A percentile compares a stretch with the other conserved stretches of the same genome.
Evolutionary conservation across 2,797 vertebrate genomes (phyloP).

Genomic region (Hippopotamyrus pictus): DNA sequence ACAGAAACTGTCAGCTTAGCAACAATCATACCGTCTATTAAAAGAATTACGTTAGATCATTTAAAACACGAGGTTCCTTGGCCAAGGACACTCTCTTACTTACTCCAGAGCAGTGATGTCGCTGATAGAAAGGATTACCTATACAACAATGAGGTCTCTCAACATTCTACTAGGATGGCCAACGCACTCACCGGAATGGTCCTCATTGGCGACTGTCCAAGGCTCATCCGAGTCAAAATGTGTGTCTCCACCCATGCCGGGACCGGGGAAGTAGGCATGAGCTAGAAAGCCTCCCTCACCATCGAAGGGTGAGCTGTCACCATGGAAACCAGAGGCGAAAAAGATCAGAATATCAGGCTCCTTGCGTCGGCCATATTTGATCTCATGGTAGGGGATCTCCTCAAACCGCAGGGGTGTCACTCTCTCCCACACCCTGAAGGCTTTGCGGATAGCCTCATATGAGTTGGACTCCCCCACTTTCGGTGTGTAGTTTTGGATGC

Average conservation of each 20-base stretch:
- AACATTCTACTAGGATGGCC: background rate
- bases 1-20: background rate
- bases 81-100: background rate
- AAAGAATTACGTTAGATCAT: background rate
- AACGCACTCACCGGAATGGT: conserved; percentile 69
- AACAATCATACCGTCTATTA: background rate
- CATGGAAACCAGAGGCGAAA: conserved; percentile 91
- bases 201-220: conserved; percentile 80
- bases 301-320: conserved; percentile 92
- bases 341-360: conserved; percentile 83
- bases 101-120: background rate
- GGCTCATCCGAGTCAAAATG: conserved; percentile 93
- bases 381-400: conserved; percentile 69
- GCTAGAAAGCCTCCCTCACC: conserved; percentile 89
- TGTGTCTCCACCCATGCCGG: conserved; percentile 87
- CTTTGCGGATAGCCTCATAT: conserved; percentile 65
- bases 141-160: background rate
- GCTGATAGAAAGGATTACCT: background rate
- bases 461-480: conserved; percentile 72
- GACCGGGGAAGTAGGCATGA: conserved; percentile 92
- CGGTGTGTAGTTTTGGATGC: conserved; percentile 81
- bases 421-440: conserved; percentile 77
- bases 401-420: conserved; percentile 77
- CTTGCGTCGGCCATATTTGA: conserved; percentile 64
- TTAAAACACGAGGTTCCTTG: background rate